Evolutionary conservation across 2,113 vertebrate genomes (phyloP).

Genomic region (Sylvietta virens): DNA sequence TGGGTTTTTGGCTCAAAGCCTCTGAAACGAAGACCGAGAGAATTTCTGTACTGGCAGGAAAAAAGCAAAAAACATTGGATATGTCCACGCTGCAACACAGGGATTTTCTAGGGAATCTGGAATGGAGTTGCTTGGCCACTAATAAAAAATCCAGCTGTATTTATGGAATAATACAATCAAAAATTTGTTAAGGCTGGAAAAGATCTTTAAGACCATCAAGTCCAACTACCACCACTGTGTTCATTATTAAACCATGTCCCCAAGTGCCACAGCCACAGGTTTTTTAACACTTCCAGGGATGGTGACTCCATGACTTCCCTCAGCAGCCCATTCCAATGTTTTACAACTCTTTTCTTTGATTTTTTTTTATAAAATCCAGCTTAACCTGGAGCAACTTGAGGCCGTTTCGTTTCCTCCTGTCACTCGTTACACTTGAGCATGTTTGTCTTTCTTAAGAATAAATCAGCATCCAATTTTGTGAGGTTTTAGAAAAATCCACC

Average conservation of each 20-base stretch:
- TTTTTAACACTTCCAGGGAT: neutral
- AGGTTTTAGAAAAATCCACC: neutral
- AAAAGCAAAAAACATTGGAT: neutral
- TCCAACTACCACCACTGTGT: neutral
- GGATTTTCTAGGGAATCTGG: neutral
- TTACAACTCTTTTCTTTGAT: neutral
- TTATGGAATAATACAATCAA: neutral
- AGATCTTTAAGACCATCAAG: neutral
- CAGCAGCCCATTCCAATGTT: neutral
- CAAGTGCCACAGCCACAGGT: neutral
- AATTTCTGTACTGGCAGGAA: neutral
- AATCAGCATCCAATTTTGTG: neutral
- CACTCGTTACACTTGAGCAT: no score
- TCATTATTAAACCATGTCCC: neutral
- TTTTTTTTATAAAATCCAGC: neutral
- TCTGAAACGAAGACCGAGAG: neutral
- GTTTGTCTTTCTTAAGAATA: neutral
- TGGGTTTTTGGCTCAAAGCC: neutral
- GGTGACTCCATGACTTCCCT: neutral
- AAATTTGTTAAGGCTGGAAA: neutral
- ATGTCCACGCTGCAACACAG: rapidly evolving
- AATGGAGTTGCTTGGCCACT: neutral
- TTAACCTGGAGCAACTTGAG: no score
- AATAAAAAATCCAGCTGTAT: neutral
- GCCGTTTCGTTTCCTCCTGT: neutral